Base-by-base conservation (phyloP, 2,113 vertebrate species). In the Hemibagrus wyckioides region DNA sequence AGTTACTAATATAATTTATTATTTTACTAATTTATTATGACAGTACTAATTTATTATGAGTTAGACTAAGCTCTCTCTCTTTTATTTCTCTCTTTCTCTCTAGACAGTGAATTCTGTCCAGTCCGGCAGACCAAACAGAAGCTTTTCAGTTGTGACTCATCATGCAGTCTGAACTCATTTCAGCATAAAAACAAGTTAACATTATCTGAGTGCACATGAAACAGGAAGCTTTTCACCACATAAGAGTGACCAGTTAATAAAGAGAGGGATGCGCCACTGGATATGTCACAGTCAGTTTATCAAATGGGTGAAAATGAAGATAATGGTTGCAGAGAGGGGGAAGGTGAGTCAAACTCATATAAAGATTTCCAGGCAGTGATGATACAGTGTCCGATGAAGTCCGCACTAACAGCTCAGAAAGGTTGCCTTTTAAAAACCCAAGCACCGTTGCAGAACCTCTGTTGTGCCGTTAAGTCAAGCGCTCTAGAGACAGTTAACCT, bases 151-250 rank as follows among this genome's bases (percentile, higher is more conserved):
- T 73, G 80, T 44, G 65, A 52, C 25, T 80, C 80, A 85, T 52
- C 84, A 63, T 13, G 23, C 84, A 52, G 80, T 88, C 86, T 81
- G 69, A 85, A 77, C 67, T 65, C 61, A 86, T 80, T 69, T 69
- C 44, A 54, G 80, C 30, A 61, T 73, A 61, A 61, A 84, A 14
- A n/a, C 75, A 65, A 88, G 85, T 79, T 83, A 76, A 83, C 50
- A 39, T 82, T 39, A 48, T 83, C 77, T 59, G 36, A 59, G 57
- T 71, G 50, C 28, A 6, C 56, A 85, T 67, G 52, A 85, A 85
- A 77, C 82, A 59, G 19, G 30, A 57, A 17, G 33, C 76, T 56
- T 59, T 65, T 67, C 28, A 85, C 28, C 80, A 85, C 41, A 52
- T 77, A 15, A 52, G 33, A 65, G 36, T 50, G 36, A 56, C 48